Percentiles rank a stretch among this genome's conserved stretches.
Evolutionary conservation across 2,888 invertebrate species (phyloP).

Genomic region (Drosophila infuscata): DNA sequence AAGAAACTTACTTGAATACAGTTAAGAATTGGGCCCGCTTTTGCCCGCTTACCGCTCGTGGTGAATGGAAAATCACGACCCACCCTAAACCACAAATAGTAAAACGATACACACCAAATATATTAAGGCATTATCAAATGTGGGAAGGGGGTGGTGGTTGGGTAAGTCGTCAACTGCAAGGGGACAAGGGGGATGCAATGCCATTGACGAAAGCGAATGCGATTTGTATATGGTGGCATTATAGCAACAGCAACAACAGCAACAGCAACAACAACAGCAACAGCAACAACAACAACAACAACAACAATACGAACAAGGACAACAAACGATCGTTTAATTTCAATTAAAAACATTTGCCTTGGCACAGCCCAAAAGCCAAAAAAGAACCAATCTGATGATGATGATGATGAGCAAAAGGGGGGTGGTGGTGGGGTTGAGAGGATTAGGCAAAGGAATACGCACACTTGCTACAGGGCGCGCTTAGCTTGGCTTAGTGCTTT

Average conservation of each 20-base stretch:
- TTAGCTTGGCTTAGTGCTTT: slow-evolving; percentile 79
- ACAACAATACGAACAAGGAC: slow-evolving; percentile 54
- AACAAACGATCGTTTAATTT: slow-evolving; percentile 84
- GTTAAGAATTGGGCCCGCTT: slow-evolving; percentile 10
- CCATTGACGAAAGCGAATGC: slow-evolving; percentile 67
- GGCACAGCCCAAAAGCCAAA: slow-evolving; percentile 81
- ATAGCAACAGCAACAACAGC: slow-evolving; percentile 62
- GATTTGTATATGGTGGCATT: slow-evolving; percentile 79
- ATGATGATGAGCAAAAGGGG: background rate
- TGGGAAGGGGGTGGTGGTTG: slow-evolving; percentile 4
- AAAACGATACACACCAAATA: slow-evolving; percentile 77
- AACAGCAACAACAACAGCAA: slow-evolving; percentile 52
- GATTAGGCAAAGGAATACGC: slow-evolving; percentile 69
- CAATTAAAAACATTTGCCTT: slow-evolving; percentile 84
- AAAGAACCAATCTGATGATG: slow-evolving; percentile 47
- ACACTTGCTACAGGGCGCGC: slow-evolving; percentile 78
- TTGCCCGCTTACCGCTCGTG: slow-evolving; percentile 18
- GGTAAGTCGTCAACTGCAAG: slow-evolving; percentile 25
- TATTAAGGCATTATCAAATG: slow-evolving; percentile 80
- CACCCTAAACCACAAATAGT: slow-evolving; percentile 83
- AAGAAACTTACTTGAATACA: background rate
- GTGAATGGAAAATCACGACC: slow-evolving; percentile 78
- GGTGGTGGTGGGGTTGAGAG: slow-evolving; percentile 19
- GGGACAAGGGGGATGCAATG: slow-evolving; percentile 21
- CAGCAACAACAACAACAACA: slow-evolving; percentile 62